Percentiles rank a stretch among this genome's conserved stretches.
phyloP scores from a whole-genome alignment of 1,140 invertebrate genomes.

The Dinothrombium tinctorium region DNA sequence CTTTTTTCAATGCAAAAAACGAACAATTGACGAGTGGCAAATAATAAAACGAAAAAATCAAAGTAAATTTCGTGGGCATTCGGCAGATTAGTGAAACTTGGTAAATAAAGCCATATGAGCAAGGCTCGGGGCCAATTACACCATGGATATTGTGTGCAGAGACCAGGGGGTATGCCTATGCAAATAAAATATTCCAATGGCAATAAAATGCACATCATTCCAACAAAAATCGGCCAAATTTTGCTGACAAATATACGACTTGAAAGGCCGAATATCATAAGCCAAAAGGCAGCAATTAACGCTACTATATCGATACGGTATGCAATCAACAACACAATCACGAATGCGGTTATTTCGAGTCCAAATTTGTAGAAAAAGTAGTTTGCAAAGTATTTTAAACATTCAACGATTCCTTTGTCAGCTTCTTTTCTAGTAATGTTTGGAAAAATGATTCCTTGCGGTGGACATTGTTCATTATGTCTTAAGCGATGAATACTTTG shows the following conservation, averaged over 20 bases:
- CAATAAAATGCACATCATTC: constrained; percentile 50
- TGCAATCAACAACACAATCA: constrained; percentile 8
- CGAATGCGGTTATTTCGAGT: constrained; percentile 38
- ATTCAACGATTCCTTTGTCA: constrained; percentile 50
- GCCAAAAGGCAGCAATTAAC: constrained; percentile 59
- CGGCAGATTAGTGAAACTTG: constrained; percentile 38
- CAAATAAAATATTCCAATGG: constrained; percentile 66
- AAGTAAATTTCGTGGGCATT: constrained; percentile 42
- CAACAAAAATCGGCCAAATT: constrained; percentile 65
- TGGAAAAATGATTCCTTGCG: constrained; percentile 55
- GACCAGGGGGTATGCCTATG: constrained; percentile 54
- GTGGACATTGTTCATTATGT: background rate
- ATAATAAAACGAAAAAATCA: constrained; percentile 70
- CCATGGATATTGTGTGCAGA: constrained; percentile 56
- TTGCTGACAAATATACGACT: constrained; percentile 36
- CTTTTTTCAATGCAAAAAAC: constrained; percentile 34
- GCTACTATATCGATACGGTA: constrained; percentile 56
- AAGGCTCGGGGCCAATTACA: constrained; percentile 26
- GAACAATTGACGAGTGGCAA: constrained; percentile 61
- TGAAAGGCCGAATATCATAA: constrained; percentile 49
- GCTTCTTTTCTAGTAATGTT: constrained; percentile 53
- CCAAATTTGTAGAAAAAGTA: constrained; percentile 89
- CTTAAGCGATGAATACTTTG: constrained; percentile 39
- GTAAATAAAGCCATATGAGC: constrained; percentile 68
- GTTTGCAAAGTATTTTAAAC: constrained; percentile 68